phyloP scores from a whole-genome alignment of 2,113 vertebrate species.

The Carettochelys insculpta region DNA sequence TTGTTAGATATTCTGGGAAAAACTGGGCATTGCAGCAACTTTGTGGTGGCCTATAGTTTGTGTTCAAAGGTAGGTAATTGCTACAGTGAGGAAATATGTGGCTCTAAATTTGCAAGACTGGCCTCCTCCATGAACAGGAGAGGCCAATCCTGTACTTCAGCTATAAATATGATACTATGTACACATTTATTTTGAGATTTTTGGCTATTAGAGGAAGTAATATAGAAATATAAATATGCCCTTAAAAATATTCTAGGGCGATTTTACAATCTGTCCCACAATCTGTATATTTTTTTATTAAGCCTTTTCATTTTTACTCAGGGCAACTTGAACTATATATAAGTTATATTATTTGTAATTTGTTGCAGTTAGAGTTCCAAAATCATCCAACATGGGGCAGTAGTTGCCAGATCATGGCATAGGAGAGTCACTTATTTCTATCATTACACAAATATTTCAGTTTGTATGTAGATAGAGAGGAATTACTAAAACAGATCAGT shows the following conservation, averaged over 20 bases:
- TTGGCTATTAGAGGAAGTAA: neutral
- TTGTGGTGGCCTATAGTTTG: neutral
- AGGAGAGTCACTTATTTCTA: conserved; percentile 43
- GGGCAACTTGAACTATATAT: neutral
- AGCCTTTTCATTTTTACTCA: neutral
- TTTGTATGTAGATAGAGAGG: conserved; percentile 29
- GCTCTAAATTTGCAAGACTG: neutral
- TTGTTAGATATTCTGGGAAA: neutral
- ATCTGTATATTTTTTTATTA: neutral
- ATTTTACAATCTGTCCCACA: neutral
- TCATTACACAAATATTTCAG: conserved; percentile 46
- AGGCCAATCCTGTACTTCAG: neutral
- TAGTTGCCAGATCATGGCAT: conserved; percentile 65
- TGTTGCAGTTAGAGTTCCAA: conserved; percentile 56
- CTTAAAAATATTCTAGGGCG: neutral
- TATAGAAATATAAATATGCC: neutral
- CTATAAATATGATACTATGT: neutral
- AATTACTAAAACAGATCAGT: conserved; percentile 46
- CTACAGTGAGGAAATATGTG: neutral
- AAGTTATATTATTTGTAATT: neutral
- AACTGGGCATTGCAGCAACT: neutral
- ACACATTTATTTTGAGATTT: neutral
- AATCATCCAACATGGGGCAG: conserved; percentile 69
- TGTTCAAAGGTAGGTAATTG: neutral
- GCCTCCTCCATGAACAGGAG: neutral